Evolutionary conservation across 1,140 invertebrate species (phyloP).

Genomic region (Acromyrmex echinatior): DNA sequence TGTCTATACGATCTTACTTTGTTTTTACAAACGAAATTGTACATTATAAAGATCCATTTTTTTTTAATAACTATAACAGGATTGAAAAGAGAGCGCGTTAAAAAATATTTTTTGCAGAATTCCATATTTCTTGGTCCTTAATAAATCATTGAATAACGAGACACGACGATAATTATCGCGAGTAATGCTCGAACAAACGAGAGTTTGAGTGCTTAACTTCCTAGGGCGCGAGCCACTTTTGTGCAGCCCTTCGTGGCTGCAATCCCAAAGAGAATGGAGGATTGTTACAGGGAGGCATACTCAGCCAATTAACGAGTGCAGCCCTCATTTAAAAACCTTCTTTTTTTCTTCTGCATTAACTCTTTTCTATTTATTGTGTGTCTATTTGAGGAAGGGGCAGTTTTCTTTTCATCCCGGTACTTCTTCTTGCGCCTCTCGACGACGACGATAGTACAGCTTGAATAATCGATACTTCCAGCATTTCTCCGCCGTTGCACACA

Average conservation of each 20-base stretch:
- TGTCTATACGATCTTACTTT: neutral
- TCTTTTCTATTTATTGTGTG: constrained; percentile 41
- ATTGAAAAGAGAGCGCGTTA: neutral
- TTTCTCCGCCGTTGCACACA: constrained; percentile 44
- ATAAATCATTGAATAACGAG: constrained; percentile 29
- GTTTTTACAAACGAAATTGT: neutral
- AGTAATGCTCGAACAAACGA: constrained; percentile 44
- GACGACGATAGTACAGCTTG: constrained; percentile 55
- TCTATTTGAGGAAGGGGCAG: neutral
- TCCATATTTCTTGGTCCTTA: neutral
- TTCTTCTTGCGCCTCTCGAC: constrained; percentile 39
- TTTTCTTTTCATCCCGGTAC: constrained; percentile 8
- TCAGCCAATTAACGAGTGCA: constrained; percentile 50
- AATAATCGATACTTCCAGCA: constrained; percentile 62
- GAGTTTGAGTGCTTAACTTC: constrained; percentile 51
- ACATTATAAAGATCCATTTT: neutral
- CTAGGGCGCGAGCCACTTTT: constrained; percentile 40
- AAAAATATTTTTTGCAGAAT: neutral
- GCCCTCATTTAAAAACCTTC: constrained; percentile 12
- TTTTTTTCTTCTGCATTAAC: neutral
- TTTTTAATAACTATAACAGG: neutral
- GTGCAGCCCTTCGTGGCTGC: constrained; percentile 32
- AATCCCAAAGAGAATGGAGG: constrained; percentile 40
- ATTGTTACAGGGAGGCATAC: constrained; percentile 13
- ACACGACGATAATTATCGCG: constrained; percentile 47